A percentile compares a stretch with the other conserved stretches of the same genome.
These are phyloP conservation scores for Venustaconcha ellipsiformis DNA, from an alignment of 1,140 invertebrate genomes.

Conservation along the genomic window DNA sequence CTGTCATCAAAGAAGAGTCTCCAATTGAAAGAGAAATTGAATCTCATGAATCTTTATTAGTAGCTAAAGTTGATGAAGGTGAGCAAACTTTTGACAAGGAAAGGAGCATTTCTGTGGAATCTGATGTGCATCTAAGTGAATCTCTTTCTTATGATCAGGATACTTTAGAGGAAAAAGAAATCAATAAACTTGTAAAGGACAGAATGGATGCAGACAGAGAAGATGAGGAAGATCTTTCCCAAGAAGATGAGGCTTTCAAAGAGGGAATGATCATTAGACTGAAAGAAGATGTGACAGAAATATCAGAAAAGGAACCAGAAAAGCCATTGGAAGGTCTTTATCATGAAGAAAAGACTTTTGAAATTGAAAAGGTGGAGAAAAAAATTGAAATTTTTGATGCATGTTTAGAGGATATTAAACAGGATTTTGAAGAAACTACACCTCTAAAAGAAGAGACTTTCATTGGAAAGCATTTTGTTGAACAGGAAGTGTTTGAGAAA, in stretches of 20 bases:
- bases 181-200: constrained; percentile 16
- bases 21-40: constrained; percentile 8
- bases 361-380: constrained; percentile 1
- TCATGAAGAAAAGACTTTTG: constrained; percentile 14
- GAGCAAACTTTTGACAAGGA: too few relatives aligned
- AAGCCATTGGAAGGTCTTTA: constrained; percentile 6
- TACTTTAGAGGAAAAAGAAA: constrained; percentile 5
- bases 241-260: constrained; percentile 33
- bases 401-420: not conserved
- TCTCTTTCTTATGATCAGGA: too few relatives aligned
- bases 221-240: constrained; percentile 53
- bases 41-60: constrained; percentile 5
- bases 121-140: too few relatives aligned
- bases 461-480: too few relatives aligned
- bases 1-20: constrained; percentile 2
- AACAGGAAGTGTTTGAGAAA: too few relatives aligned
- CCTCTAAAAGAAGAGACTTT: too few relatives aligned
- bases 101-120: too few relatives aligned
- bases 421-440: too few relatives aligned
- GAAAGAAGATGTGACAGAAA: constrained; percentile 5
- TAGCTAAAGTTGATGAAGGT: not conserved
- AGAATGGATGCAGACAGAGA: not conserved
- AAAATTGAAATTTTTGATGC: constrained; percentile 9
- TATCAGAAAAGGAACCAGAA: constrained; percentile 1
- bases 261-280: not conserved